Conservation (phyloP, 2,113 vertebrate genomes). For the Zapornia atra region DNA sequence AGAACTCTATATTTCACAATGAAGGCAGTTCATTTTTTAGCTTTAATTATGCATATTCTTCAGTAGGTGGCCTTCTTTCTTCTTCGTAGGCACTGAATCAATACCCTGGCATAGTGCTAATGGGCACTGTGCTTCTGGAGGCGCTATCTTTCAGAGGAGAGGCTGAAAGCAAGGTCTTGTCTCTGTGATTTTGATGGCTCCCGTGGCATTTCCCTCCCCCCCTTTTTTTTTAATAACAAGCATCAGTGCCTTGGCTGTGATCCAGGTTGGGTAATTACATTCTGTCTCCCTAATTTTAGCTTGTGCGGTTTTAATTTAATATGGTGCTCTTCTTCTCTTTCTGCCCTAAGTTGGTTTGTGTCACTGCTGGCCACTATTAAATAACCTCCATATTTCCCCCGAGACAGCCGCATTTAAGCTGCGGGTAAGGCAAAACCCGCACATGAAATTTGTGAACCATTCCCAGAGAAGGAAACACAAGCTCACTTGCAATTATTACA, state of each 20-base stretch:
- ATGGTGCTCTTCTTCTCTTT: background rate
- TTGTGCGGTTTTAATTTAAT: slow-evolving; percentile 52
- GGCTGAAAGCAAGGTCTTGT: background rate
- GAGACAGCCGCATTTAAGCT: background rate
- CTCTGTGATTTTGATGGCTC: background rate
- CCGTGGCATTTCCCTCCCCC: background rate
- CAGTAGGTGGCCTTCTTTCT: slow-evolving; percentile 4
- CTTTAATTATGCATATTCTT: slow-evolving; percentile 37
- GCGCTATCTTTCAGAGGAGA: background rate
- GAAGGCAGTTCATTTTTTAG: background rate
- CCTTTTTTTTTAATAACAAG: background rate
- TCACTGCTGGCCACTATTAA: slow-evolving; percentile 24
- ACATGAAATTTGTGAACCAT: background rate
- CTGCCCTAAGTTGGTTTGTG: slow-evolving; percentile 26
- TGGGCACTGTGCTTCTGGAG: background rate
- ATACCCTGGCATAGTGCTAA: background rate
- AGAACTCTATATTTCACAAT: background rate
- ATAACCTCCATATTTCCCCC: slow-evolving; percentile 16
- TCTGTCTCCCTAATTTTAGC: slow-evolving; percentile 27
- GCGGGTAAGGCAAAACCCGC: background rate
- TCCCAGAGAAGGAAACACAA: slow-evolving; percentile 16
- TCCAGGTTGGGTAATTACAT: slow-evolving; percentile 26
- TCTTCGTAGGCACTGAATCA: background rate
- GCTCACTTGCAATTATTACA: slow-evolving; percentile 7
- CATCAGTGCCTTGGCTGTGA: background rate